Evolutionary conservation across 2,888 invertebrate genomes (phyloP).

Genomic region (Choreutis nemorana): DNA sequence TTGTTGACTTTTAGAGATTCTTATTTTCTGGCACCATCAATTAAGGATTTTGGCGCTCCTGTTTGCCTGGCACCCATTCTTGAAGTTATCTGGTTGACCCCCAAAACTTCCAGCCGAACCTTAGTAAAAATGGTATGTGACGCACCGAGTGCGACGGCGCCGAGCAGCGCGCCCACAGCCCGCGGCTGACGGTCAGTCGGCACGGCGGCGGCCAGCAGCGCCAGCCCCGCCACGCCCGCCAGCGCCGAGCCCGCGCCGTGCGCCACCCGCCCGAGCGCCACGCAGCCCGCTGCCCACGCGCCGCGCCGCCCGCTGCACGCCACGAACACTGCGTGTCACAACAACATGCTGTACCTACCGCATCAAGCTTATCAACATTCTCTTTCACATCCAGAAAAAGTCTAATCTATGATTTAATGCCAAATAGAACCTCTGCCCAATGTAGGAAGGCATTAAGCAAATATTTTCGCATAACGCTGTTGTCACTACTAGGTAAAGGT

Average conservation of each 20-base stretch:
- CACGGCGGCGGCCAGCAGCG: constrained; percentile 29
- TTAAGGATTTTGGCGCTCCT: no score
- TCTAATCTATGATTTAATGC: no score
- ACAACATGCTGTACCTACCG: no score
- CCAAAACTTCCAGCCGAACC: no score
- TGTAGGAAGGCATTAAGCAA: no score
- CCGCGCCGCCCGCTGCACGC: constrained; percentile 17
- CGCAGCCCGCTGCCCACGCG: constrained; percentile 17
- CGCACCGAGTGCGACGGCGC: constrained; percentile 46
- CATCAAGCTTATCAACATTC: no score
- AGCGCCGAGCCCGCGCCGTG: constrained; percentile 41
- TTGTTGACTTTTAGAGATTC: no score
- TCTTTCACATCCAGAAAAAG: no score
- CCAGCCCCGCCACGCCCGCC: constrained; percentile 38
- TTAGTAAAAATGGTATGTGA: not conserved
- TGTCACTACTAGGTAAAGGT: no score
- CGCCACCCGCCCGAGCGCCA: constrained; percentile 25
- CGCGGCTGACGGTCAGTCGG: constrained; percentile 19
- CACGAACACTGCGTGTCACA: constrained; percentile 12
- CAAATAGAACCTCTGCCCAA: no score
- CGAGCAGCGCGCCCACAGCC: constrained; percentile 36
- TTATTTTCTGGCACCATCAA: no score
- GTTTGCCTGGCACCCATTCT: not conserved
- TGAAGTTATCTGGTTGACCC: not conserved
- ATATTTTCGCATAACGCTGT: no score